Evolutionary conservation across 1,140 invertebrate species (phyloP).

Genomic region (Ceratoteleas bidentatus): DNA sequence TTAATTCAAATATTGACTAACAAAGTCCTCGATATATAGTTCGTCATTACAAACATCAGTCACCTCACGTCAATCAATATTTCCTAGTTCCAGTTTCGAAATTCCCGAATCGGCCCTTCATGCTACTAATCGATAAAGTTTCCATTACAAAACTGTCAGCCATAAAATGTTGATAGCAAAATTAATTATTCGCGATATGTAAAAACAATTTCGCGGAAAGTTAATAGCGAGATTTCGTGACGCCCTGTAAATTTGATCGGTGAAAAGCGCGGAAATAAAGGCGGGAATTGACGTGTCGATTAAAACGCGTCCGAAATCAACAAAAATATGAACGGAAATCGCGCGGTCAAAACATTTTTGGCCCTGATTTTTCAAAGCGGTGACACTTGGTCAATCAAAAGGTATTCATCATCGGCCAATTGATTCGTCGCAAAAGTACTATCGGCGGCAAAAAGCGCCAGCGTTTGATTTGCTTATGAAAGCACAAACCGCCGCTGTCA

Average conservation of each 20-base stretch:
- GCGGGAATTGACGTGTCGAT: not conserved
- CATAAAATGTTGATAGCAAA: not conserved
- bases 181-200: not conserved
- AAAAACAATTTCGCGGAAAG: not conserved
- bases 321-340: not conserved
- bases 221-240: not conserved
- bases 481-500: not conserved
- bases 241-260: not conserved
- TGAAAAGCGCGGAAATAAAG: not conserved
- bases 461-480: not conserved
- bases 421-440: not conserved
- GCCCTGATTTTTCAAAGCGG: not conserved
- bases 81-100: too few species aligned
- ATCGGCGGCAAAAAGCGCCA: not conserved
- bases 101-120: not conserved
- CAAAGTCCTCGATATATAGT: too few species aligned
- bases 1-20: too few species aligned
- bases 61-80: too few species aligned
- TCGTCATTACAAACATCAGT: too few species aligned
- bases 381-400: not conserved
- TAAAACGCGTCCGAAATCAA: not conserved
- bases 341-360: not conserved
- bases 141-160: not conserved
- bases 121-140: not conserved
- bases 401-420: not conserved